Conservation (phyloP, 2,797 vertebrate species). For the Lateolabrax maculatus region DNA sequence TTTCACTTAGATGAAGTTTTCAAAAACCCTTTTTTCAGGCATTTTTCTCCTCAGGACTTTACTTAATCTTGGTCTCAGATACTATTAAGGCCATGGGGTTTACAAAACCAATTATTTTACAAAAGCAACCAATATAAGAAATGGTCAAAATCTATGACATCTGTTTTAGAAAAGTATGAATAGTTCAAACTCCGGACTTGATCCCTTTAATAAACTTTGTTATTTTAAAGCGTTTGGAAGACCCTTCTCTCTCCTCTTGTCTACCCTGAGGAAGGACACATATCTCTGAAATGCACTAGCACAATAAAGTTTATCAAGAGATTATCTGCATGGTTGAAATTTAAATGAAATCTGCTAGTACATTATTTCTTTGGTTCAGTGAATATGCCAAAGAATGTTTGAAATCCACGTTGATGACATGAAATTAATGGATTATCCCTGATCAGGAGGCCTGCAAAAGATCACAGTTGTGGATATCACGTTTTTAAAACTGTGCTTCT, state of each 20-base stretch:
- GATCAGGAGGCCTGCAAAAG: not conserved
- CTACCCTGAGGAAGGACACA: not conserved
- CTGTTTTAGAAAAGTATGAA: not conserved
- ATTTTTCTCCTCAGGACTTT: slow-evolving; percentile 14
- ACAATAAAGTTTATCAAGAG: slow-evolving; percentile 25
- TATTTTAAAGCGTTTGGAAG: not conserved
- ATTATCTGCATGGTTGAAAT: slow-evolving; percentile 11
- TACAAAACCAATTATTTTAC: not conserved
- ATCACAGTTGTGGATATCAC: slow-evolving; percentile 10
- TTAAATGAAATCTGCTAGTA: not conserved
- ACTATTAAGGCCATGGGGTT: not conserved
- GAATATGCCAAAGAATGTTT: not conserved
- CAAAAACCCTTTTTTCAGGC: slow-evolving; percentile 33
- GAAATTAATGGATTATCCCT: not conserved
- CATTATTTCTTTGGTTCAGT: slow-evolving; percentile 10
- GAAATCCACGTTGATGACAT: not conserved
- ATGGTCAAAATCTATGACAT: not conserved
- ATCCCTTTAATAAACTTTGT: not conserved
- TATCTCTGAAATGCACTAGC: slow-evolving; percentile 9
- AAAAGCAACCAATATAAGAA: slow-evolving; percentile 8
- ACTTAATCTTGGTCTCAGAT: slow-evolving; percentile 23
- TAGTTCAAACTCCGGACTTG: not conserved
- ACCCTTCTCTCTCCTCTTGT: not conserved
- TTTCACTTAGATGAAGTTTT: slow-evolving; percentile 25
- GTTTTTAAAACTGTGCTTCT: not conserved